phyloP scores from a whole-genome alignment of 30 jellyfish, hydroid and myxozoan species.

The Hydractinia symbiolongicarpus region DNA sequence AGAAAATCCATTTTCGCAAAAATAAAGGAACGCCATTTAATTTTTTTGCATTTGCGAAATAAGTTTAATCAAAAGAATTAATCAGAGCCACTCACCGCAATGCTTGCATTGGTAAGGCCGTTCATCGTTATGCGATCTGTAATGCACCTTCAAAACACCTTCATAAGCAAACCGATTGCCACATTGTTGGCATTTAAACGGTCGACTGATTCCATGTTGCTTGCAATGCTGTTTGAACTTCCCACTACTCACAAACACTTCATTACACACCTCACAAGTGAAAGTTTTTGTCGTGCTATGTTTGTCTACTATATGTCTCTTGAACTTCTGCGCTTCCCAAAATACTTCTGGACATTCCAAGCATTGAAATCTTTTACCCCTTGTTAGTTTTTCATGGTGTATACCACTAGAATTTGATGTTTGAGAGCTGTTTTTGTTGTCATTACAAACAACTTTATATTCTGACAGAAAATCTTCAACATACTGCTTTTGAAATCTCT shows the following conservation, averaged over 20 bases:
- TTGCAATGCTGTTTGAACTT: conserved; percentile 20
- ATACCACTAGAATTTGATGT: no score
- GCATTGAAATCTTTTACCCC: not conserved
- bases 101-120: conserved; percentile 14
- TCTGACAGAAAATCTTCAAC: no score
- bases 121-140: conserved; percentile 23
- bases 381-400: no score
- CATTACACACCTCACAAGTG: conserved; percentile 27
- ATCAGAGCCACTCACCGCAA: conserved; percentile 14
- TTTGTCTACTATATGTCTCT: not conserved
- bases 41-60: not conserved
- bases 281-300: not conserved
- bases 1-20: no score
- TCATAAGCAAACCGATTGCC: not conserved
- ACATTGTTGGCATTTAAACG: conserved; percentile 28
- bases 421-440: no score
- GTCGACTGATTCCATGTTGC: conserved; percentile 18
- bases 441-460: no score
- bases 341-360: not conserved
- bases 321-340: not conserved
- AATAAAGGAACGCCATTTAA: no score
- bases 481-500: no score
- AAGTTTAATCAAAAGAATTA: not conserved
- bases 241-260: conserved; percentile 4
- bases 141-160: conserved; percentile 19